Evolutionary conservation across 2,113 vertebrate genomes (phyloP), one percentile per base, ranked within the genome.

Genomic region (Megaleporinus macrocephalus): DNA sequence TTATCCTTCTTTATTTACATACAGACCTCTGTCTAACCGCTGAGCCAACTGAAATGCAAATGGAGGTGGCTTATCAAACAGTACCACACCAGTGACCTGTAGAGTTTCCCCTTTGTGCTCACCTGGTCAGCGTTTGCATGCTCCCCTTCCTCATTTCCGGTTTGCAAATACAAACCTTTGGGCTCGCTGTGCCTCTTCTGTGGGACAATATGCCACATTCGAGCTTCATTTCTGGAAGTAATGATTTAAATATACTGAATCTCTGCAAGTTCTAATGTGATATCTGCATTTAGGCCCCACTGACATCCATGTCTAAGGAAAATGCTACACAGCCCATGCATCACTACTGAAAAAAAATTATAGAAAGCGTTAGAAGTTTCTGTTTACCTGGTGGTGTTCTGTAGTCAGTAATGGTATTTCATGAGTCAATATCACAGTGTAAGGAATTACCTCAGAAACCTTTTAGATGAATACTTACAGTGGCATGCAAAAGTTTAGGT

Each of bases 11-110:
- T 36, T 3, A 68, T 68, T 68, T 68, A 22, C 65, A 41, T 68
- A 20, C 77, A 59, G n/a, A 41, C 14, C n/a, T 13, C 51, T 55
- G 3, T 26, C 1, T 12, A 41, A 12, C 15, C 30, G 47, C 24
- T 41, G 1, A 47, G 16, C 29, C 9, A 79, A 29, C 51, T 33
- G 18, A 41, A 59, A 79, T 79, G 53, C 78, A 71, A 71, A 71
- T 65, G 16, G 27, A 33, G 26, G 11, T 26, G 44, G 11, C 41
- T 30, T 77, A 47, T 53, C 20, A 78, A 33, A 63, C 20, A 22
- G 11, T 51, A 5, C 26, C 5, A 61, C 6, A 24, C 15, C 33
- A 44, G 36, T 30, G 36, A 27, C 15, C 7, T 12, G 11, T 30
- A 51, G 12, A 73, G 11, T 51, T 53, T 30, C 24, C 12, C 16